Evolutionary conservation across 2,888 invertebrate genomes (phyloP), one percentile per base, ranked within the genome.

Genomic region (Platerodrilus igneus): DNA sequence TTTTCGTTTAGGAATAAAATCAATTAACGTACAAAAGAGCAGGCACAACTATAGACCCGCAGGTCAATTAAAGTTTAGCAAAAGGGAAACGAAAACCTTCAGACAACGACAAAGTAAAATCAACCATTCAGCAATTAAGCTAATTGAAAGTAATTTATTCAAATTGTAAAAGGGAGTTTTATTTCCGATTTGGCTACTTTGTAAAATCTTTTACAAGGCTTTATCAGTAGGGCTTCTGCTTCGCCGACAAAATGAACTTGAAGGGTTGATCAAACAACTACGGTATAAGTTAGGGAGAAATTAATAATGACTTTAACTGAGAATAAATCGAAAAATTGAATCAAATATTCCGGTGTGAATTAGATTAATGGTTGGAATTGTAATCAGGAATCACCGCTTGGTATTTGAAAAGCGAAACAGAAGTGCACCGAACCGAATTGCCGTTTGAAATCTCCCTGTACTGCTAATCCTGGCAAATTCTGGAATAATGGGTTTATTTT

Each of bases 401-500:
- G 43, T 29, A 39, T 43, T 22, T 31, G 38, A 39, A n/a, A 39
- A 38, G 26, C 43, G 38, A 39, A 43, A 43, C 53, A 49, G 40
- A 43, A 43, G 39, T 43, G 43, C 43, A 43, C 26, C 51, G 59
- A 55, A 54, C 56, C 57, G 52, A 50, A 48, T 51, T 52, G 57
- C 54, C 56, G 54, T 58, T 57, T 53, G 54, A 53, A 59, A 57
- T 58, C 57, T 53, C 53, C 49, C 54, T 58, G 53, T 56, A 57
- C 52, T 43, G 56, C 57, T 60, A 60, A 62, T 60, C 58, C 59
- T 44, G 53, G 53, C 56, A 60, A 60, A 60, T 57, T 60, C 60
- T 56, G 55, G 58, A 55, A 60, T 59, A 62, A 62, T 60, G 59
- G 56, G 58, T 58, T 56, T 56, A 61, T 61, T 60, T 53, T 52